phyloP scores from a whole-genome alignment of 2,888 invertebrate species.

The Andrena hattorfiana region DNA sequence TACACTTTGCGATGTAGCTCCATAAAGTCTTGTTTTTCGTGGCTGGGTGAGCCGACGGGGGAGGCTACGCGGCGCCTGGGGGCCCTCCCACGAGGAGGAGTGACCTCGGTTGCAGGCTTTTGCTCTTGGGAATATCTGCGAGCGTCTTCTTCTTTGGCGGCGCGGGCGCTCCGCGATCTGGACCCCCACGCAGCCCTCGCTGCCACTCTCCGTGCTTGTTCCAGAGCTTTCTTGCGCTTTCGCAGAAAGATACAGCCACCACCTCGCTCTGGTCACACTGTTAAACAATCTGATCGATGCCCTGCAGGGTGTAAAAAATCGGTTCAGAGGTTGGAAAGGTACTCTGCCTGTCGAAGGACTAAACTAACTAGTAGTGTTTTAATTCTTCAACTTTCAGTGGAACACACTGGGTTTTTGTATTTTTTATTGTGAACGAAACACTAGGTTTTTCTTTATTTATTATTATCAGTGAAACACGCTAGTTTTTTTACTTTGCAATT shows the following conservation, averaged over 20 bases:
- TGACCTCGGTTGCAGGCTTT: conserved; percentile 81
- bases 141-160: conserved; percentile 74
- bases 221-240: conserved; percentile 8
- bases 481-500: too few relatives aligned
- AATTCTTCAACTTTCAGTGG: too few relatives aligned
- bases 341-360: too few relatives aligned
- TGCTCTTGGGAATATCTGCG: conserved; percentile 81
- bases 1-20: conserved; percentile 71
- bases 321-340: too few relatives aligned
- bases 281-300: neutral
- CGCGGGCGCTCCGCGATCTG: conserved; percentile 60
- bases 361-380: too few relatives aligned
- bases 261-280: neutral
- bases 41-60: conserved; percentile 72
- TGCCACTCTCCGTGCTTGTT: conserved; percentile 40
- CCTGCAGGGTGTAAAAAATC: too few relatives aligned
- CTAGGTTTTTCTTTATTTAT: too few relatives aligned
- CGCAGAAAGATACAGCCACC: conserved; percentile 16
- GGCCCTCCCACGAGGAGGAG: conserved; percentile 84
- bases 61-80: conserved; percentile 82
- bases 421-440: too few relatives aligned
- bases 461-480: too few relatives aligned
- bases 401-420: too few relatives aligned
- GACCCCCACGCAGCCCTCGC: conserved; percentile 55
- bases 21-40: conserved; percentile 80